Evolutionary conservation across 2,888 invertebrate species (phyloP).

Genomic region (Lapara coniferarum): DNA sequence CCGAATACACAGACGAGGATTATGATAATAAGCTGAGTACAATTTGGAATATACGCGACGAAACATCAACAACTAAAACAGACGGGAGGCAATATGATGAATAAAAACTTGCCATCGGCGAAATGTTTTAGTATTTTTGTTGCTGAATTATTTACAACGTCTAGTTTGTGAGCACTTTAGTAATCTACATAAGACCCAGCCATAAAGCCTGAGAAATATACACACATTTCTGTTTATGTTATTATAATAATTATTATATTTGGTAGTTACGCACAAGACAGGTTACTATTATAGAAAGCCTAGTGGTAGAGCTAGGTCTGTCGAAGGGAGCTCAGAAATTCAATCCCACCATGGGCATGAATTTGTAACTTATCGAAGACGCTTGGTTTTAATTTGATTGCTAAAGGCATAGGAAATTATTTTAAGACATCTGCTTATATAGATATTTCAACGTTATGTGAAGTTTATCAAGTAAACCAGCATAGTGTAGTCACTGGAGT

Average conservation of each 20-base stretch:
- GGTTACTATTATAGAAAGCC: no score
- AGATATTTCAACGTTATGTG: no score
- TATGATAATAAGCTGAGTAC: neutral
- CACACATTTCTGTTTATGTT: neutral
- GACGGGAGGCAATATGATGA: neutral
- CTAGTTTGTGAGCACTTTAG: neutral
- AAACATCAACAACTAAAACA: neutral
- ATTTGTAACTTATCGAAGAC: no score
- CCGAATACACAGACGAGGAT: neutral
- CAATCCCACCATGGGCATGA: no score
- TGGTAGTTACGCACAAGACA: no score
- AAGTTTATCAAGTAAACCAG: no score
- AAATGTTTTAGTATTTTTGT: neutral
- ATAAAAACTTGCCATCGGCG: neutral
- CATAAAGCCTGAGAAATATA: neutral
- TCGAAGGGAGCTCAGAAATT: no score
- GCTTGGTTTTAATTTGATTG: no score
- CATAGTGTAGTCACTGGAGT: no score
- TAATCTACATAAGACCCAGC: neutral
- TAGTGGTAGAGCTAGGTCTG: no score
- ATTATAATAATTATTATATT: neutral
- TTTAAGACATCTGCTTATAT: no score
- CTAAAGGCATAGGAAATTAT: no score
- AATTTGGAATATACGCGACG: neutral
- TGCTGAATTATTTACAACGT: constrained; percentile 1